Evolutionary conservation across 2,888 invertebrate genomes (phyloP).

Genomic region (Drosophila cognata): DNA sequence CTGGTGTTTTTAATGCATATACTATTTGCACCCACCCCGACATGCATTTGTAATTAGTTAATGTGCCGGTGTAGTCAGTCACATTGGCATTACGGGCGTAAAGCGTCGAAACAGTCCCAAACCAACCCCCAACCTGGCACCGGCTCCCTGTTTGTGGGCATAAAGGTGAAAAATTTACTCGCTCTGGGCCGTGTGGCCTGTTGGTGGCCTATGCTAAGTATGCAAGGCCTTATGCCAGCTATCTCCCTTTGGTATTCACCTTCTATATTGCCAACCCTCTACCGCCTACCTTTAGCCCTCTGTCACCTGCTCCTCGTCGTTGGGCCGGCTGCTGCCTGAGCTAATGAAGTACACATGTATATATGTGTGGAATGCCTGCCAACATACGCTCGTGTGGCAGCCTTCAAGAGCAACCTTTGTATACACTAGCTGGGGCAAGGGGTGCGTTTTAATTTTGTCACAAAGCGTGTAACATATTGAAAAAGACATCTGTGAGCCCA

Average conservation of each 20-base stretch:
- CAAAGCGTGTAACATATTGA: conserved; percentile 1
- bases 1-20: conserved; percentile 37
- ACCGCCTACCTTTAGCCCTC: neutral
- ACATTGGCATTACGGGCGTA: conserved; percentile 42
- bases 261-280: neutral
- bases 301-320: neutral
- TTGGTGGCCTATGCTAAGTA: conserved; percentile 14
- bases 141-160: conserved; percentile 9
- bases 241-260: conserved; percentile 38
- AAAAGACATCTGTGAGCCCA: neutral
- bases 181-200: conserved; percentile 22
- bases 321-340: conserved; percentile 53
- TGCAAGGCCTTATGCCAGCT: conserved; percentile 40
- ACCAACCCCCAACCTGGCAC: neutral
- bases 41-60: conserved; percentile 71
- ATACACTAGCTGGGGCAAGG: neutral
- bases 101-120: conserved; percentile 37
- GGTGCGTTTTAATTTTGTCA: neutral
- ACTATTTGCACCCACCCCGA: conserved; percentile 14
- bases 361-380: conserved; percentile 1
- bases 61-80: conserved; percentile 64
- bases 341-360: conserved; percentile 69
- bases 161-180: conserved; percentile 18
- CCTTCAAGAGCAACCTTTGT: conserved; percentile 57
- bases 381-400: conserved; percentile 42